phyloP scores from a whole-genome alignment of 2,113 vertebrate genomes.

The Rhodinocichla rosea region DNA sequence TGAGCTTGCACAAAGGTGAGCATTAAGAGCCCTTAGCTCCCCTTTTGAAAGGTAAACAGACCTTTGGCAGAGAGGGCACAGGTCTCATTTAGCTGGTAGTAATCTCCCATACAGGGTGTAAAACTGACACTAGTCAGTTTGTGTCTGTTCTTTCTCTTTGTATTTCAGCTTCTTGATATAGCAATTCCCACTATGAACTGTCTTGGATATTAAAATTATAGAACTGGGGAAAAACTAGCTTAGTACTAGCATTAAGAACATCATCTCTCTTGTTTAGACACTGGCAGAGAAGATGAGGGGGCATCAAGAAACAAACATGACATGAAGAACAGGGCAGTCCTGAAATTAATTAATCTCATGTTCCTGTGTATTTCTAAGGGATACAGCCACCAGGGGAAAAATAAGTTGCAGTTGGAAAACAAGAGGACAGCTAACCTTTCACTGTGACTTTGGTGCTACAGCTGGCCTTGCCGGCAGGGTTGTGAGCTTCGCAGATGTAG shows the following conservation, averaged over 20 bases:
- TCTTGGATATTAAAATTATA: not conserved
- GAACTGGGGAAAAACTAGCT: not conserved
- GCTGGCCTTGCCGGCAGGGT: constrained; percentile 92
- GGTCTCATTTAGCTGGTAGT: not conserved
- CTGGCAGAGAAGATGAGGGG: not conserved
- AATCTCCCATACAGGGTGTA: not conserved
- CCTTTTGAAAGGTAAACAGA: not conserved
- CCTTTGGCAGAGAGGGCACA: not conserved
- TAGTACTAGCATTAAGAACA: not conserved
- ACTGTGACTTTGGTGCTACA: constrained; percentile 90
- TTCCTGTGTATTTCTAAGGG: not conserved
- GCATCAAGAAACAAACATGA: not conserved
- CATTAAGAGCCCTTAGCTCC: not conserved
- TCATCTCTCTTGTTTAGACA: not conserved
- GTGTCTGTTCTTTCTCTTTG: not conserved
- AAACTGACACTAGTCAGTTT: not conserved
- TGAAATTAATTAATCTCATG: not conserved
- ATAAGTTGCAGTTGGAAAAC: not conserved
- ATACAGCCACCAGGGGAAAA: not conserved
- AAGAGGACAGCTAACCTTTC: constrained; percentile 86
- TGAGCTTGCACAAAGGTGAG: not conserved
- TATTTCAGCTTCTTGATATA: not conserved
- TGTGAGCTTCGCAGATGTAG: constrained; percentile 95
- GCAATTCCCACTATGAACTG: not conserved
- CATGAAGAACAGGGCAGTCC: not conserved